Conservation (phyloP, 2,797 vertebrate genomes). For the Nyctibius grandis region DNA sequence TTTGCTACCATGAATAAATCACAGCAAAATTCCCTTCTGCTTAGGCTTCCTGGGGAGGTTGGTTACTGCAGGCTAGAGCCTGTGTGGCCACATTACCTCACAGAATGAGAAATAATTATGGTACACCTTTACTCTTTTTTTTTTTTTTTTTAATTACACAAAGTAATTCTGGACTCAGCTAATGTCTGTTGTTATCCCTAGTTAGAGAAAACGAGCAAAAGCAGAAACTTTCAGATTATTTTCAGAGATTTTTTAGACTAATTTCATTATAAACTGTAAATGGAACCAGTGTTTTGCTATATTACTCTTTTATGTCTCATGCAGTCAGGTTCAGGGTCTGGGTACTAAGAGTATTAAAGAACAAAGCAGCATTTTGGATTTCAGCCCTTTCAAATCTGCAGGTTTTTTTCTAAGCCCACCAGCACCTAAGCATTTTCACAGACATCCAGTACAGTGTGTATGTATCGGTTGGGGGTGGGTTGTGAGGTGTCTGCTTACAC, state of each 20-base stretch:
- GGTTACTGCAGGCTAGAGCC: background rate
- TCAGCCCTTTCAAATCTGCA: background rate
- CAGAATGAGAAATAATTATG: background rate
- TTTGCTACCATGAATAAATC: constrained; percentile 17
- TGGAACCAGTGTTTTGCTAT: background rate
- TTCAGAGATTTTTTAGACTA: background rate
- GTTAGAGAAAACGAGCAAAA: background rate
- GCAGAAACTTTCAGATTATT: background rate
- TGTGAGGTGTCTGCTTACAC: background rate
- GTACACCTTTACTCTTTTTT: background rate
- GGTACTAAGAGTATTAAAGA: background rate
- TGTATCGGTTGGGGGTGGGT: background rate
- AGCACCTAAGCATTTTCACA: background rate
- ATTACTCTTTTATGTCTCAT: background rate
- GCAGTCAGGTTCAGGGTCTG: background rate
- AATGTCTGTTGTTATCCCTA: background rate
- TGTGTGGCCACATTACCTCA: background rate
- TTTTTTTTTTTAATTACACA: background rate
- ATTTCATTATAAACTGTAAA: background rate
- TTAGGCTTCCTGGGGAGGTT: background rate
- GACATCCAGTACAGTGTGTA: background rate
- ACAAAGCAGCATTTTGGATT: background rate
- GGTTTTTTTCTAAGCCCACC: background rate
- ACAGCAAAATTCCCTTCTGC: background rate
- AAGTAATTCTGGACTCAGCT: background rate